These are phyloP conservation scores for Sphaeramia orbicularis DNA, from an alignment of 2,797 vertebrate species.

Conservation along the genomic window DNA sequence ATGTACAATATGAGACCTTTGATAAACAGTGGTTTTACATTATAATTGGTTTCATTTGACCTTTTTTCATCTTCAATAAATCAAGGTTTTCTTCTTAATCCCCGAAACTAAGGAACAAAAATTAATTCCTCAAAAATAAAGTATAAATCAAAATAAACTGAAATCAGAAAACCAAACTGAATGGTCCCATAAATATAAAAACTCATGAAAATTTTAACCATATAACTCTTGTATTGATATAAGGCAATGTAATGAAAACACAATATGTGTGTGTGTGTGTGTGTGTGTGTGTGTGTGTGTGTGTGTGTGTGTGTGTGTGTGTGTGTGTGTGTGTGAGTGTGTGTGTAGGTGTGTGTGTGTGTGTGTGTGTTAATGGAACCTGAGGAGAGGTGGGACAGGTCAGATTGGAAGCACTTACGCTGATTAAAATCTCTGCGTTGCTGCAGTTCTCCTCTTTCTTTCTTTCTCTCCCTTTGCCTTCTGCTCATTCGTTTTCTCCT, in stretches of 20 bases:
- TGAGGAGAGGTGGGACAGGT: conserved; percentile 55
- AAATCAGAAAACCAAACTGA: no score
- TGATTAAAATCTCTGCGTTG: conserved; percentile 69
- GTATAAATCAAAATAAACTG: no score
- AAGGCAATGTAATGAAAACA: background rate
- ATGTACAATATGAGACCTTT: no score
- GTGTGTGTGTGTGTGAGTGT: conserved; percentile 17
- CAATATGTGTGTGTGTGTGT: conserved; percentile 17
- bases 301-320: conserved; percentile 36
- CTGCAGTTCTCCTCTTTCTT: conserved; percentile 44
- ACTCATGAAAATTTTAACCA: background rate
- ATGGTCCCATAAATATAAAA: no score
- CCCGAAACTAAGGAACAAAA: no score
- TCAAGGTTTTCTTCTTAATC: no score
- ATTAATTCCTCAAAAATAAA: no score
- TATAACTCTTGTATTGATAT: background rate
- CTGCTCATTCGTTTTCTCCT: conserved; percentile 10
- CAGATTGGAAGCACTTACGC: conserved; percentile 63
- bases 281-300: conserved; percentile 21
- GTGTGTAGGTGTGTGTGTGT: conserved; percentile 24
- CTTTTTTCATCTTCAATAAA: no score
- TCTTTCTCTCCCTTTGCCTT: background rate
- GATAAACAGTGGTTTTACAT: no score
- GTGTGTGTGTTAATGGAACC: conserved; percentile 46
- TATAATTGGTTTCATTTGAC: no score